These are phyloP conservation scores for Dendroctonus valens DNA, from an alignment of 1,140 invertebrate species.

Conservation along the genomic window DNA sequence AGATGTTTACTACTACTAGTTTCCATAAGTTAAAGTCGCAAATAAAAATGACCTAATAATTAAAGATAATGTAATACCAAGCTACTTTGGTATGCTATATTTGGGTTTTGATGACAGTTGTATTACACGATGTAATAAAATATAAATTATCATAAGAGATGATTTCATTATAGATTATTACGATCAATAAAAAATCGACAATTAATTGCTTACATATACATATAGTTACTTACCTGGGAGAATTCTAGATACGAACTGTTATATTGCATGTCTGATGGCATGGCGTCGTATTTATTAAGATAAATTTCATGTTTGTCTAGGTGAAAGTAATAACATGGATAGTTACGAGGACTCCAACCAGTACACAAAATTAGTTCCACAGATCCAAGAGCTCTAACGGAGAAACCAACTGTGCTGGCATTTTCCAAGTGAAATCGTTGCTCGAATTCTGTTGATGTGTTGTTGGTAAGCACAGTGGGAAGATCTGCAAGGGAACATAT, in stretches of 20 bases:
- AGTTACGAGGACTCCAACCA: constrained; percentile 38
- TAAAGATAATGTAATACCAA: too few relatives aligned
- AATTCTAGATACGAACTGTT: constrained; percentile 17
- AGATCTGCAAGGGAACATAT: constrained; percentile 30
- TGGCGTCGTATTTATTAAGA: constrained; percentile 21
- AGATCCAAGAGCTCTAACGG: constrained; percentile 33
- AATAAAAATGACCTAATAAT: too few relatives aligned
- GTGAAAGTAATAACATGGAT: constrained; percentile 40
- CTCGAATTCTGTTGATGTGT: constrained; percentile 32
- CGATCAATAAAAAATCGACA: too few relatives aligned
- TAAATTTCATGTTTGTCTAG: constrained; percentile 34
- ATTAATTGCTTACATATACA: too few relatives aligned
- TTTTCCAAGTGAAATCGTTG: constrained; percentile 34
- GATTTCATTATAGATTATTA: too few relatives aligned
- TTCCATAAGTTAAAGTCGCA: too few relatives aligned
- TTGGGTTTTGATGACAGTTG: too few relatives aligned
- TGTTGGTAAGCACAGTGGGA: constrained; percentile 32
- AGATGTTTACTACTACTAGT: too few relatives aligned
- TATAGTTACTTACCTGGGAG: constrained; percentile 25
- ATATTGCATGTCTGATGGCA: constrained; percentile 18
- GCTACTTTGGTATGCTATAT: too few relatives aligned
- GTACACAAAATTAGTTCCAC: constrained; percentile 39
- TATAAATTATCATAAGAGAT: too few relatives aligned
- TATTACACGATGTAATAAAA: too few relatives aligned
- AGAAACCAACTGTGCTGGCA: constrained; percentile 34